Evolutionary conservation across 2,113 vertebrate genomes (phyloP).

Genomic region (Petrocephalus microphthalmus): DNA sequence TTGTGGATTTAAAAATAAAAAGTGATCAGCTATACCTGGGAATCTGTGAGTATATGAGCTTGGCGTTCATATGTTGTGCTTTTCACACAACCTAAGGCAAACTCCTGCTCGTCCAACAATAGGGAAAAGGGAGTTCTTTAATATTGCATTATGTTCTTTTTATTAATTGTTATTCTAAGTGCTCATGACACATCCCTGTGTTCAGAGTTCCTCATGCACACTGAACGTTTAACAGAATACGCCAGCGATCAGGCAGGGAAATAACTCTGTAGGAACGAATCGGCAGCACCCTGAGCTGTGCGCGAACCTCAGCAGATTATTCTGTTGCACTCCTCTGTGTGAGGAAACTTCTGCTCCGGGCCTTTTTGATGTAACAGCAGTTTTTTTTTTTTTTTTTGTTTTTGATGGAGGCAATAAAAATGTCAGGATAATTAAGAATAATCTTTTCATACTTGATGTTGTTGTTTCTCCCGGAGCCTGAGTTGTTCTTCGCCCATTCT

Average conservation of each 20-base stretch:
- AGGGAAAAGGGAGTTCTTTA: neutral
- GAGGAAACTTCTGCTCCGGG: neutral
- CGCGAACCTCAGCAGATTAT: neutral
- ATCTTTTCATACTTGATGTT: constrained; percentile 2
- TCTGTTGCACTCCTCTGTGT: neutral
- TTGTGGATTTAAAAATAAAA: neutral
- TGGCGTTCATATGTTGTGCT: neutral
- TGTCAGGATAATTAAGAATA: constrained; percentile 14
- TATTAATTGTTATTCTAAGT: neutral
- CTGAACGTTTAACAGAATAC: neutral
- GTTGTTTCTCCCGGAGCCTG: neutral
- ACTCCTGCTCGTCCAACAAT: neutral
- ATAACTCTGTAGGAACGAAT: neutral
- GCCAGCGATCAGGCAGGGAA: neutral
- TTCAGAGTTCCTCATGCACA: neutral
- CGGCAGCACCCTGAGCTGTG: neutral
- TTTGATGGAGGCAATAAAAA: constrained; percentile 14
- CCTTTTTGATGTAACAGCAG: neutral
- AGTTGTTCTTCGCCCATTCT: neutral
- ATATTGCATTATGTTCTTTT: neutral
- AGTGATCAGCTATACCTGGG: neutral
- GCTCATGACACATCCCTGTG: neutral
- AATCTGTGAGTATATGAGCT: neutral
- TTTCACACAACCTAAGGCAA: neutral
- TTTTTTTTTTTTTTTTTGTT: neutral